A percentile compares a stretch with the other conserved stretches of the same genome.
Evolutionary conservation across 2,888 invertebrate genomes (phyloP).

Genomic region (Lathronympha strigana): DNA sequence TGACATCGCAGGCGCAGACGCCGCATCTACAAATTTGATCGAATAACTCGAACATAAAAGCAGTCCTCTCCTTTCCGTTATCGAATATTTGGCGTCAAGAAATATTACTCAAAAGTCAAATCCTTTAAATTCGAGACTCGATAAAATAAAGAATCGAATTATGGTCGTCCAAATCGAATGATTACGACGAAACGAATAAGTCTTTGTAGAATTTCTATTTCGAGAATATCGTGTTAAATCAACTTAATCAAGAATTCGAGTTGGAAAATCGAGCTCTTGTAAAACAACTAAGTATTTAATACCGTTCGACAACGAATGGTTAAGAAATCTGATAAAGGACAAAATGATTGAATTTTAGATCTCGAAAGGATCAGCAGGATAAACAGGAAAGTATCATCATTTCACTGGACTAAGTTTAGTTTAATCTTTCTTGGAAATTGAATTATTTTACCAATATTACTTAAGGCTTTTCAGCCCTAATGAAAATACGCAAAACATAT

Average conservation of each 20-base stretch:
- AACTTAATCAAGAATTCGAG: slow-evolving; percentile 17
- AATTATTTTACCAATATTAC: too few relatives aligned
- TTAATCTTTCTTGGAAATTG: too few relatives aligned
- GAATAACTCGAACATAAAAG: slow-evolving; percentile 22
- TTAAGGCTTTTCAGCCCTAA: too few relatives aligned
- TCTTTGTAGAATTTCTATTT: slow-evolving; percentile 12
- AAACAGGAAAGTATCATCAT: neutral
- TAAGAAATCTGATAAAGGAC: neutral
- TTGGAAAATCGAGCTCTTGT: neutral
- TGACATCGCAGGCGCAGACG: slow-evolving; percentile 1
- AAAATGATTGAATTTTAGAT: neutral
- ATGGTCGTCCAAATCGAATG: slow-evolving; percentile 21
- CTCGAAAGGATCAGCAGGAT: neutral
- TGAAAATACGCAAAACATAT: too few relatives aligned
- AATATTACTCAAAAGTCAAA: slow-evolving; percentile 17
- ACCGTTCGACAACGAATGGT: neutral
- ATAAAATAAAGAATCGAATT: slow-evolving; percentile 26
- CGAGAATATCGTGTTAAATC: slow-evolving; percentile 9
- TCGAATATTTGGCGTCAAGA: slow-evolving; percentile 1
- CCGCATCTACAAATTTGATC: neutral
- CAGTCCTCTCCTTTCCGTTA: slow-evolving; percentile 10
- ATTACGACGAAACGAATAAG: slow-evolving; percentile 18
- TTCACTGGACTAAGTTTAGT: too few relatives aligned
- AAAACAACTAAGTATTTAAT: neutral
- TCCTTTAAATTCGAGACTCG: slow-evolving; percentile 12